phyloP scores from a whole-genome alignment of 2,888 invertebrate genomes.

The Pomacea canaliculata region DNA sequence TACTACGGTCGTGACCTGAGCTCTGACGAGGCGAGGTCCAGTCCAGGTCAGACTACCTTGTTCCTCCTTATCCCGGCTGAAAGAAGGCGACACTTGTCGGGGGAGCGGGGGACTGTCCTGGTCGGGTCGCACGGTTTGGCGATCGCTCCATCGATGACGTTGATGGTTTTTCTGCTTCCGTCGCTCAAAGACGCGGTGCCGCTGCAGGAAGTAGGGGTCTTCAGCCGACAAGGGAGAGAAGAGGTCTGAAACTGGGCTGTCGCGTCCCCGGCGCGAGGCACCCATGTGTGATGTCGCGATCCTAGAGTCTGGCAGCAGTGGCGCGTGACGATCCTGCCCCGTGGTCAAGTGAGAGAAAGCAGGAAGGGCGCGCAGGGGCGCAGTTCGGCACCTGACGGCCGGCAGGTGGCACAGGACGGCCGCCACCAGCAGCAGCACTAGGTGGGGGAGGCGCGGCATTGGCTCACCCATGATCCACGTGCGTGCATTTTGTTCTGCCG shows the following conservation, averaged over 20 bases:
- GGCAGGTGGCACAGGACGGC: conserved; percentile 18
- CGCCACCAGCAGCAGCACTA: conserved; percentile 26
- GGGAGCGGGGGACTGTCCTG: background rate
- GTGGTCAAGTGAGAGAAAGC: background rate
- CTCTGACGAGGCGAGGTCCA: background rate
- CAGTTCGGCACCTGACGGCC: background rate
- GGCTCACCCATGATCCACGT: conserved; percentile 32
- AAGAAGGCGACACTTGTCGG: background rate
- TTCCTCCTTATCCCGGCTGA: background rate
- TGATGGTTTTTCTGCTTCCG: background rate
- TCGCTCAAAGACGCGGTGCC: background rate
- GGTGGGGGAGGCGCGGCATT: conserved; percentile 11
- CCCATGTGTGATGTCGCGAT: too few species aligned
- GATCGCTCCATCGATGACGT: background rate
- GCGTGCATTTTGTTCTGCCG: conserved; percentile 35
- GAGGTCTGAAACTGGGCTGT: background rate
- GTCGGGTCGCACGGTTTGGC: background rate
- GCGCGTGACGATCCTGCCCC: background rate
- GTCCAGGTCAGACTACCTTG: background rate
- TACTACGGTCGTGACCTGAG: background rate
- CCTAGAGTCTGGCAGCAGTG: too few species aligned
- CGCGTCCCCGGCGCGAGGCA: too few species aligned
- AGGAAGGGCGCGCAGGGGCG: background rate
- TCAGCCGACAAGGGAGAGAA: background rate
- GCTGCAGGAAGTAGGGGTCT: background rate